phyloP scores from a whole-genome alignment of 2,888 invertebrate species.

The Chrysolina americana region DNA sequence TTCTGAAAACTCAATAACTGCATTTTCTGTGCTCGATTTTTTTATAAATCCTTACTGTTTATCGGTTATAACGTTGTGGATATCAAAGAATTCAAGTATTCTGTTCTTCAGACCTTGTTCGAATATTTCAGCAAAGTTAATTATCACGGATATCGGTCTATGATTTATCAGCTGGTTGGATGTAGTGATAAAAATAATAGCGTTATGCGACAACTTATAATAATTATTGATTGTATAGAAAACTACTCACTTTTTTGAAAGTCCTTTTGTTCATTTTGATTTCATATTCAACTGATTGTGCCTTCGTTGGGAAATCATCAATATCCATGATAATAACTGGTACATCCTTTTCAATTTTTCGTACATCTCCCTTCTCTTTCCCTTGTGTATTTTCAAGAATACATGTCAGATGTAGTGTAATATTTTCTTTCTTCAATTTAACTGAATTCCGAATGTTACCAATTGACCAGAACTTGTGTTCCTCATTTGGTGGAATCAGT shows the following conservation, averaged over 20 bases:
- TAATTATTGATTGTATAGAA: no score
- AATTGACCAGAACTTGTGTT: slow-evolving; percentile 59
- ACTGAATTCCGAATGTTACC: slow-evolving; percentile 65
- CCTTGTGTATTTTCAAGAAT: slow-evolving; percentile 65
- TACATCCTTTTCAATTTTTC: slow-evolving; percentile 60
- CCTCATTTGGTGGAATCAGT: slow-evolving; percentile 53
- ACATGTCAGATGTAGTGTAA: slow-evolving; percentile 64
- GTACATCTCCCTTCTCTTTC: slow-evolving; percentile 59
- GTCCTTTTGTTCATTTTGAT: slow-evolving; percentile 61
- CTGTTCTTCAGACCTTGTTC: no score
- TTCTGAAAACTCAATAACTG: no score
- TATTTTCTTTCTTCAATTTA: slow-evolving; percentile 26
- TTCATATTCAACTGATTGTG: slow-evolving; percentile 64
- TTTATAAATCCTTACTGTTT: no score
- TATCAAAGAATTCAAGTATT: no score
- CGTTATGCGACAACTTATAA: no score
- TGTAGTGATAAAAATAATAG: no score
- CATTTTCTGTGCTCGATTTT: no score
- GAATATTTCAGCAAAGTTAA: no score
- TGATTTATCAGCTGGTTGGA: no score
- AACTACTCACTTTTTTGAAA: slow-evolving; percentile 59
- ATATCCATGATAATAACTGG: slow-evolving; percentile 72
- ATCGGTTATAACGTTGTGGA: no score
- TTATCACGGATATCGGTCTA: no score
- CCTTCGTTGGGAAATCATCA: slow-evolving; percentile 70